Evolutionary conservation across 2,797 vertebrate species (phyloP).

Genomic region (Tragopan temminckii): DNA sequence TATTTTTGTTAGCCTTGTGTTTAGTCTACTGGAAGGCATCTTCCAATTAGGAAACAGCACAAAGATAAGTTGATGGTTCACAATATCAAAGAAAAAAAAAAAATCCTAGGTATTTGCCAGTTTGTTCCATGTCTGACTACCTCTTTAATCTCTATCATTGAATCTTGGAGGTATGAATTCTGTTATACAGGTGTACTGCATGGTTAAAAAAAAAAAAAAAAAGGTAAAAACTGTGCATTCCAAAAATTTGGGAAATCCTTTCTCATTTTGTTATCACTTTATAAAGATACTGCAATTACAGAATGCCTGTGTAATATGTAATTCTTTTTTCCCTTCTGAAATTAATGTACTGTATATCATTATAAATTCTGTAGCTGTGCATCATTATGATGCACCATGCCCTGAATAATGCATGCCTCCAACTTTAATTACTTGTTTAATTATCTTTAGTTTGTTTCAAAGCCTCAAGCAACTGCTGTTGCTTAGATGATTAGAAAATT

Average conservation of each 20-base stretch:
- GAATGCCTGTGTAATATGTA: neutral
- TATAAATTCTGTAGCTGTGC: slow-evolving; percentile 55
- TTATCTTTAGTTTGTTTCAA: slow-evolving; percentile 87
- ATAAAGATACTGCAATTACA: neutral
- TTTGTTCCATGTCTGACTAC: neutral
- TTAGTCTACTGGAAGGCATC: neutral
- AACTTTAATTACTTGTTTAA: slow-evolving; percentile 86
- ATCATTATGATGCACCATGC: slow-evolving; percentile 27
- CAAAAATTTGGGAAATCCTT: neutral
- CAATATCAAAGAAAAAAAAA: neutral
- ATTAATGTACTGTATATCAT: neutral
- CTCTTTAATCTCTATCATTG: neutral
- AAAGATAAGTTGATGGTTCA: neutral
- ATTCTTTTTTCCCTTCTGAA: slow-evolving; percentile 12
- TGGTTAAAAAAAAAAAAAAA: slow-evolving; percentile 3
- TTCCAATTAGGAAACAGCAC: neutral
- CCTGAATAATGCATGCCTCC: slow-evolving; percentile 64
- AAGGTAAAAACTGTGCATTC: slow-evolving; percentile 12
- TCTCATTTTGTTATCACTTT: neutral
- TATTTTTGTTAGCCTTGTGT: neutral
- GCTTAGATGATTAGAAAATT: slow-evolving; percentile 91
- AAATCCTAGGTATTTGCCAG: neutral
- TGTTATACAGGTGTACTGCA: neutral
- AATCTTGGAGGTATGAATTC: neutral
- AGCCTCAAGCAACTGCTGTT: slow-evolving; percentile 85